phyloP scores from a whole-genome alignment of 1,140 invertebrate species.

The Euura lappo region DNA sequence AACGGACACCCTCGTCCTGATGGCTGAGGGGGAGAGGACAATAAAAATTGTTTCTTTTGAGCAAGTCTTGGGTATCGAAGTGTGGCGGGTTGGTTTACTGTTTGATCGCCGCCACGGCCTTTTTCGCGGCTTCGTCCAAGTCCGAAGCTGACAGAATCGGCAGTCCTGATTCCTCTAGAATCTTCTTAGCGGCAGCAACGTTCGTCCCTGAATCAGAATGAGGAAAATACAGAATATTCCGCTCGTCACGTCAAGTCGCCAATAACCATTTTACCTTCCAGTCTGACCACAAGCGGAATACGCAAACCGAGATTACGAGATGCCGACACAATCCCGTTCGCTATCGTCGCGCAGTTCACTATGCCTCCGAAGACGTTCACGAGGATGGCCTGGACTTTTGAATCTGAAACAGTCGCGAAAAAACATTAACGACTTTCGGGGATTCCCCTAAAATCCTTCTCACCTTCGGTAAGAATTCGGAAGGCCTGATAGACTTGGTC shows the following conservation, averaged over 20 bases:
- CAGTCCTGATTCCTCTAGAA: constrained; percentile 83
- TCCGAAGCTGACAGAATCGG: constrained; percentile 82
- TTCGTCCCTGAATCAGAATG: constrained; percentile 68
- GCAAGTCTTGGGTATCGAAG: too few species aligned
- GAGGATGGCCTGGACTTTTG: constrained; percentile 93
- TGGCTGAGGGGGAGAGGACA: too few species aligned
- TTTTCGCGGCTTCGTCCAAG: constrained; percentile 91
- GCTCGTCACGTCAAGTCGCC: constrained; percentile 15
- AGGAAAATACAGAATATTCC: constrained; percentile 7
- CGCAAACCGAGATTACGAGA: constrained; percentile 80
- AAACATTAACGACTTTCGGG: constrained; percentile 14
- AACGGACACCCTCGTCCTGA: too few species aligned
- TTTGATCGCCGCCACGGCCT: constrained; percentile 74
- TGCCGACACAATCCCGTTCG: constrained; percentile 92
- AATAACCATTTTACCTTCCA: constrained; percentile 80
- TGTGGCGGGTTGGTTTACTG: constrained; percentile 28
- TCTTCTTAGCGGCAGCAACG: constrained; percentile 69
- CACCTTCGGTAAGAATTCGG: constrained; percentile 67
- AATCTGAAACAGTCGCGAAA: constrained; percentile 63
- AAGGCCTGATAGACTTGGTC: constrained; percentile 79
- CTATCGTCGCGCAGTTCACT: constrained; percentile 97
- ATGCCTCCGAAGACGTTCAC: constrained; percentile 99
- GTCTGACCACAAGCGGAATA: constrained; percentile 89
- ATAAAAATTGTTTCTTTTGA: too few species aligned
- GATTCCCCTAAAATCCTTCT: constrained; percentile 21